Percentiles rank a stretch among this genome's conserved stretches.
Conservation (phyloP, 1,140 invertebrate genomes). For the Hyphantria cunea region DNA sequence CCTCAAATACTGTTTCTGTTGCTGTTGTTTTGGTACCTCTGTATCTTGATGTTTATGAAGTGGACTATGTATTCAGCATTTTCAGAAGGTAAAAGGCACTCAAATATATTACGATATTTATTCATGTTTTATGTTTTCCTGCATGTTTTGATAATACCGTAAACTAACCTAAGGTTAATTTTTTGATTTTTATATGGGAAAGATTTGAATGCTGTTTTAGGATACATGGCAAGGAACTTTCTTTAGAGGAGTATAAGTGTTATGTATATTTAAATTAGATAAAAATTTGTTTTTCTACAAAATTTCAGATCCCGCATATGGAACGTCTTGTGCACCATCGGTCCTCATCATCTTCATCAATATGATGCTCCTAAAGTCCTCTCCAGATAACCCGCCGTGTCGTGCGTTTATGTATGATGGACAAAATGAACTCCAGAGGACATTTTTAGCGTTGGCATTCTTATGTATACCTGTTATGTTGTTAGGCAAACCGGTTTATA, state of each 20-base stretch:
- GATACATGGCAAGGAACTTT: too few relatives aligned
- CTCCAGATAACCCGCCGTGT: conserved; percentile 67
- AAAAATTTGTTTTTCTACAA: too few relatives aligned
- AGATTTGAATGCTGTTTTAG: too few relatives aligned
- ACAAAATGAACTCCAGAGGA: conserved; percentile 88
- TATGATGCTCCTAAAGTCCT: conserved; percentile 91
- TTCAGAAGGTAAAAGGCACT: conserved; percentile 77
- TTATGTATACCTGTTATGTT: conserved; percentile 98
- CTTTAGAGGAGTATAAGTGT: too few relatives aligned
- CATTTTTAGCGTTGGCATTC: conserved; percentile 92
- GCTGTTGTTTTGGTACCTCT: conserved; percentile 93
- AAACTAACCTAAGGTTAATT: too few relatives aligned
- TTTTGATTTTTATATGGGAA: too few relatives aligned
- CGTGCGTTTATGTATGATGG: conserved; percentile 87
- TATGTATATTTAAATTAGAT: too few relatives aligned
- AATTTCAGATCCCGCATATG: conserved; percentile 66
- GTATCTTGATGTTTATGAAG: conserved; percentile 92
- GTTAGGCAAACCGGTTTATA: conserved; percentile 93
- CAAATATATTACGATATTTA: too few relatives aligned
- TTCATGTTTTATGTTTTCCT: too few relatives aligned
- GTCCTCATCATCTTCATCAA: conserved; percentile 96
- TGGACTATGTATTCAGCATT: conserved; percentile 89
- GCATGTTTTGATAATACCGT: too few relatives aligned
- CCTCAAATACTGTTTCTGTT: conserved; percentile 94
- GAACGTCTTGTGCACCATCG: conserved; percentile 89